A percentile compares a stretch with the other conserved stretches of the same genome.
phyloP scores from a whole-genome alignment of 1,140 invertebrate species.

The Tyrophagus putrescentiae region DNA sequence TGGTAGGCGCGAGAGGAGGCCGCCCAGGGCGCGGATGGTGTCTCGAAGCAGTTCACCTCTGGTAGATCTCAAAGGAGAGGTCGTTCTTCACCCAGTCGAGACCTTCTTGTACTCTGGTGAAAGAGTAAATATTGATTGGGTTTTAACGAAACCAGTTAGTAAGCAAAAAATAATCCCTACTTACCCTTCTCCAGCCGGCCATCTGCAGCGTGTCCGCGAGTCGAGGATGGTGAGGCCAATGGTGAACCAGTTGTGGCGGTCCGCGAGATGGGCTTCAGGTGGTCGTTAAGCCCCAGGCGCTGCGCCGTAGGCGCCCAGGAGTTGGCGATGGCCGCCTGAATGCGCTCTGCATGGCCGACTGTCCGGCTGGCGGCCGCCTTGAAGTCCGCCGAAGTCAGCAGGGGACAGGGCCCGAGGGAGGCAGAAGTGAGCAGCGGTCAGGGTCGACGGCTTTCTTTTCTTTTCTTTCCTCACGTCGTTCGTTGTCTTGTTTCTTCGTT shows the following conservation, averaged over 20 bases:
- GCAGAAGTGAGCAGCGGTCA: no score
- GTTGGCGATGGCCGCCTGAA: slow-evolving; percentile 70
- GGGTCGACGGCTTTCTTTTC: no score
- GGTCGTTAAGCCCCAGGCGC: slow-evolving; percentile 86
- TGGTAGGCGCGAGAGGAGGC: slow-evolving; percentile 49
- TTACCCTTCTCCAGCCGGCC: slow-evolving; percentile 79
- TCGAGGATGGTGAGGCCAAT: slow-evolving; percentile 79
- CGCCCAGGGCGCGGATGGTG: slow-evolving; percentile 69
- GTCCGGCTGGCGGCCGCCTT: not conserved
- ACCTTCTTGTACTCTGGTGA: slow-evolving; percentile 68
- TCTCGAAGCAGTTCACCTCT: slow-evolving; percentile 90
- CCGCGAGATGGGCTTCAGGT: slow-evolving; percentile 69
- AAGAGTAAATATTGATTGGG: slow-evolving; percentile 23
- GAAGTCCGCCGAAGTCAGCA: slow-evolving; percentile 11
- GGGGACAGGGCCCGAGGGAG: no score
- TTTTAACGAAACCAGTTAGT: not conserved
- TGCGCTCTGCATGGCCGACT: slow-evolving; percentile 46
- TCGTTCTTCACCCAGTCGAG: slow-evolving; percentile 62
- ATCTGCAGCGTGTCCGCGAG: slow-evolving; percentile 73
- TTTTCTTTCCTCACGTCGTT: no score
- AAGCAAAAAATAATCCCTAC: slow-evolving; percentile 24
- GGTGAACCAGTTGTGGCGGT: slow-evolving; percentile 72
- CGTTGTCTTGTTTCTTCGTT: not conserved
- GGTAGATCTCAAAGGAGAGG: slow-evolving; percentile 58
- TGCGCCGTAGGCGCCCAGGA: slow-evolving; percentile 80